phyloP scores from a whole-genome alignment of 2,113 vertebrate genomes.

The Colinus virginianus region DNA sequence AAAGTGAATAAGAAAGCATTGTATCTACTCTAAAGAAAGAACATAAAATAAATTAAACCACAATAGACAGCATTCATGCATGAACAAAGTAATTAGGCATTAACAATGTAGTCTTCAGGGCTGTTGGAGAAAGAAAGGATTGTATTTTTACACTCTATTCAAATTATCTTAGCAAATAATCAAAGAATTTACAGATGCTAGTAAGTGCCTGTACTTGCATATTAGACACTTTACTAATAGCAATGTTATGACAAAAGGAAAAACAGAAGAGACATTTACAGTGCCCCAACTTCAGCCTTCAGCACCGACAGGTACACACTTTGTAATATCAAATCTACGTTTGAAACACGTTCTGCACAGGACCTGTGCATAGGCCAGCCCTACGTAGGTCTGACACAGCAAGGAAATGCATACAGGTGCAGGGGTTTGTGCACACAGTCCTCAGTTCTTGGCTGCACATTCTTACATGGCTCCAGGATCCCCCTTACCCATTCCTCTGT shows the following conservation, averaged over 20 bases:
- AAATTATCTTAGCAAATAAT: neutral
- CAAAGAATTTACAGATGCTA: neutral
- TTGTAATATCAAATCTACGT: neutral
- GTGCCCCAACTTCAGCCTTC: neutral
- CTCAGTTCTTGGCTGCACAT: too few relatives aligned
- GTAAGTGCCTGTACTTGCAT: neutral
- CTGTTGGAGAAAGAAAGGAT: neutral
- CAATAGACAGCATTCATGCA: fast-evolving
- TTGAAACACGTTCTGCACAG: neutral
- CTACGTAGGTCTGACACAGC: fast-evolving
- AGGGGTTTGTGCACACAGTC: neutral
- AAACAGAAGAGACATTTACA: fast-evolving
- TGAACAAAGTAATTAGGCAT: neutral
- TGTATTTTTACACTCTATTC: neutral
- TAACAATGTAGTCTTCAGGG: neutral
- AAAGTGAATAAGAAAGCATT: neutral
- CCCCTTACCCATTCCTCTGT: neutral
- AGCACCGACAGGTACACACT: neutral
- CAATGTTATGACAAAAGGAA: fast-evolving
- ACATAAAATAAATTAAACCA: neutral
- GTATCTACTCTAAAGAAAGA: neutral
- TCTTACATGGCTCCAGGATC: fast-evolving
- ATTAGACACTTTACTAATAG: neutral
- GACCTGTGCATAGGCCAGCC: neutral
- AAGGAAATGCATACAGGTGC: neutral